These are phyloP conservation scores for Hermetia illucens DNA, from an alignment of 1,140 invertebrate species.

Conservation along the genomic window DNA sequence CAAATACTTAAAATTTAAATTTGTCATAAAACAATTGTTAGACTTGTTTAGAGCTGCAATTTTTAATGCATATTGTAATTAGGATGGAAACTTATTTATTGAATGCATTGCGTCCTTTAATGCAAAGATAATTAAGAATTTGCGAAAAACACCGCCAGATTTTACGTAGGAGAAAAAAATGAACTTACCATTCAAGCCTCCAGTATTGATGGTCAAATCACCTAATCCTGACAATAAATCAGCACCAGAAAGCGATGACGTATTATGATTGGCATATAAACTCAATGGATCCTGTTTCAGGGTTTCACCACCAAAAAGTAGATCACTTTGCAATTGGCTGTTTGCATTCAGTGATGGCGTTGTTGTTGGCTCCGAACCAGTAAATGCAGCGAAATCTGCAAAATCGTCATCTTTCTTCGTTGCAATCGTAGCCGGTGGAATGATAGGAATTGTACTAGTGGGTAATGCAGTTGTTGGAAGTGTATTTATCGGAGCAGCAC, in stretches of 20 bases:
- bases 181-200: conserved; percentile 28
- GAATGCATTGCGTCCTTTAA: no score
- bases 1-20: no score
- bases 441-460: conserved; percentile 3
- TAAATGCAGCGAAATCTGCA: conserved; percentile 62
- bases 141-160: no score
- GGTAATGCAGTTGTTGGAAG: no score
- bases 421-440: conserved; percentile 13
- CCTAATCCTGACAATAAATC: conserved; percentile 44
- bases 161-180: no score
- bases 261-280: neutral
- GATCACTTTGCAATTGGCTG: conserved; percentile 7
- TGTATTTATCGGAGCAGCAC: conserved; percentile 13
- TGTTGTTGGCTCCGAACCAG: conserved; percentile 21
- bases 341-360: conserved; percentile 14
- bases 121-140: no score
- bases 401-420: conserved; percentile 41
- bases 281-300: conserved; percentile 1
- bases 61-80: no score
- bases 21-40: no score
- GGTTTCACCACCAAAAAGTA: no score
- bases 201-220: conserved; percentile 26
- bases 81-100: no score
- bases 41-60: no score
- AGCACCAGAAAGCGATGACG: conserved; percentile 5